Base-by-base conservation (phyloP, 2,888 invertebrate species). In the Conus canariensis region DNA sequence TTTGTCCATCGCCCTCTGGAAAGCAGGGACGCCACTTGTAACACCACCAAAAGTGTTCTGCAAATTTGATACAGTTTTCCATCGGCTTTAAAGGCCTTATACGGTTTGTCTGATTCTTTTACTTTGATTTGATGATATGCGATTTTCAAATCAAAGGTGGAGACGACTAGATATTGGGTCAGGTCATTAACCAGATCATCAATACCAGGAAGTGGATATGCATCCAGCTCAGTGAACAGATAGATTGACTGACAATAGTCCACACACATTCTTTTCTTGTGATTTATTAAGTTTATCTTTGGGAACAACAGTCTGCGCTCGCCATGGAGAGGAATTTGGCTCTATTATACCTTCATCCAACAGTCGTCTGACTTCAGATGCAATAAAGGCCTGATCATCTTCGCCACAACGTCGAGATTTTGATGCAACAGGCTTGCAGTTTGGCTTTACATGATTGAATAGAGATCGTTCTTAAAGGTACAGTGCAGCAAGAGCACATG, bases 351-450 rank as follows among this genome's bases (percentile, higher is more conserved):
- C 86, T 22, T 60, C 10, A 56, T 59, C 2, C 30, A 86, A 60
- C 10, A 64, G 86, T n/a, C 64, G 19, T 19, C 4, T 45, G 45
- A 45, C 45, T 45, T 45, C 45, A 45, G 45, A 45, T 4, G 45
- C 45, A 45, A 45, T 3, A 4, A 45, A 45, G 45, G 45, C 45
- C 45, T 1, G 2, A 3, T 45, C 45, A 45, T 3, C 16, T 86
- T 30, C n/a, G 58, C 25, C 59, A 25, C 12, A 60, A 64, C 67
- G 86, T 86, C 86, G 7, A 45, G 86, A 86, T 86, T 86, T 86
- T 25, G 86, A 56, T 1, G 86, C 86, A 60, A 59, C 58, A 30
- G 59, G 86, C 5, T 86, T 86, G 2, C n/a, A 64, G 25, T 86
- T 22, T 30, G 60, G 64, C 16, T 30, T 58, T 30, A 86, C 12